Percentiles rank a stretch among this genome's conserved stretches.
Conservation (phyloP, 2,888 invertebrate genomes). For the Leptodirus hochenwartii region DNA sequence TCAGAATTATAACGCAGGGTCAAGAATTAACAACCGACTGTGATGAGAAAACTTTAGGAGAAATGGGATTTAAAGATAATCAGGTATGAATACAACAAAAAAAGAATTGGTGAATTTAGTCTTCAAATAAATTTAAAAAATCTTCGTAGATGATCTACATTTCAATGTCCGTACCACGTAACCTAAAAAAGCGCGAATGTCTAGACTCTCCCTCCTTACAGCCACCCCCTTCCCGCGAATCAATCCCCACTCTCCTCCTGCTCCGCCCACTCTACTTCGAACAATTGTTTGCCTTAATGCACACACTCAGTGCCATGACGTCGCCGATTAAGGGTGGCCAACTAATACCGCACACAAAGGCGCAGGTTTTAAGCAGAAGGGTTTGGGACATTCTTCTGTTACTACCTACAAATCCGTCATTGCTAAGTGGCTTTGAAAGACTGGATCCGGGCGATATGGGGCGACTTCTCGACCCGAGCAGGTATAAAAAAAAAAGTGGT, state of each 20-base stretch:
- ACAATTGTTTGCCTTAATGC: slow-evolving; percentile 78
- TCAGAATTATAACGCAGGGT: slow-evolving; percentile 84
- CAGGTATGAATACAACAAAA: slow-evolving; percentile 50
- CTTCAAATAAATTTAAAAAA: not conserved
- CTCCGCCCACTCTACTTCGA: slow-evolving; percentile 78
- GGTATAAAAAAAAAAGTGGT: no score
- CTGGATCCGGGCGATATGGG: slow-evolving; percentile 50
- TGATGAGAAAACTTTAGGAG: slow-evolving; percentile 77
- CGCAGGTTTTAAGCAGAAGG: slow-evolving; percentile 72
- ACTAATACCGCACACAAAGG: slow-evolving; percentile 57
- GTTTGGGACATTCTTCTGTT: slow-evolving; percentile 92
- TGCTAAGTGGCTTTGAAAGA: slow-evolving; percentile 69
- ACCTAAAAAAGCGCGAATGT: slow-evolving; percentile 39
- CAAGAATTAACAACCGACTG: slow-evolving; percentile 85
- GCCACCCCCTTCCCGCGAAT: slow-evolving; percentile 71
- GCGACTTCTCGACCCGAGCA: slow-evolving; percentile 68
- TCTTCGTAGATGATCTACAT: slow-evolving; percentile 62
- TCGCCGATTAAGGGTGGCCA: slow-evolving; percentile 48
- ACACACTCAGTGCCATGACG: slow-evolving; percentile 75
- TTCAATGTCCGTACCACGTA: slow-evolving; percentile 59
- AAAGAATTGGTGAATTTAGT: slow-evolving; percentile 4
- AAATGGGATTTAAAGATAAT: slow-evolving; percentile 87
- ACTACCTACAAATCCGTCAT: slow-evolving; percentile 74
- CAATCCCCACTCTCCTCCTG: slow-evolving; percentile 68
- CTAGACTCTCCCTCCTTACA: slow-evolving; percentile 72